Conservation (phyloP, 1,140 invertebrate species). For the Copidosoma floridanum region DNA sequence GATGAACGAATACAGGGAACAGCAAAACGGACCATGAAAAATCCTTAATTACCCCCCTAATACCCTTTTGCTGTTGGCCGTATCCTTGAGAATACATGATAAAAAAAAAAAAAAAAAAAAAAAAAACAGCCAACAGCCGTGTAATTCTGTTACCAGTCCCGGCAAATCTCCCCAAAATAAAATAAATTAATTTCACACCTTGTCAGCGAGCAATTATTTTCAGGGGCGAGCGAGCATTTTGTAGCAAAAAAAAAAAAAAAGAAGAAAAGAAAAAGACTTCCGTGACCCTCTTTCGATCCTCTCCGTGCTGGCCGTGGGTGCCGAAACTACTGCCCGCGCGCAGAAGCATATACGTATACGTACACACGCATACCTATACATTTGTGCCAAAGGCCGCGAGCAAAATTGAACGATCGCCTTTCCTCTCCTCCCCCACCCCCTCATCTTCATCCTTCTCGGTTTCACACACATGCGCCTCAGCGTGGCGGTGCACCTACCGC, state of each 20-base stretch:
- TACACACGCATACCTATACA: too few relatives aligned
- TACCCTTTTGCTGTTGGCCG: too few relatives aligned
- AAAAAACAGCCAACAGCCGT: constrained; percentile 55
- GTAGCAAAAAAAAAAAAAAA: too few relatives aligned
- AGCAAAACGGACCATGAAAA: constrained; percentile 23
- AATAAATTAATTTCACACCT: constrained; percentile 60
- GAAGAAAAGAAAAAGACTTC: too few relatives aligned
- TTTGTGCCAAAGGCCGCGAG: constrained; percentile 9
- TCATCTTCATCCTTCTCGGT: background rate
- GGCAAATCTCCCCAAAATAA: constrained; percentile 56
- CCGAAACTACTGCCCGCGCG: constrained; percentile 4
- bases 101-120: too few relatives aligned
- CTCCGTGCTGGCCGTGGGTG: background rate
- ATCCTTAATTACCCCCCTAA: constrained; percentile 26
- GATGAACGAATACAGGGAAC: constrained; percentile 7
- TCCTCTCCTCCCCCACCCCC: background rate
- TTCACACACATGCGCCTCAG: background rate
- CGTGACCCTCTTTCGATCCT: too few relatives aligned
- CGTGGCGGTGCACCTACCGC: constrained; percentile 37
- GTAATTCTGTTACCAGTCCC: constrained; percentile 57
- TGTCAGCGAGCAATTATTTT: constrained; percentile 58
- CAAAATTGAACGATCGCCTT: constrained; percentile 37
- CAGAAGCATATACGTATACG: constrained; percentile 3
- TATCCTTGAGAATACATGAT: too few relatives aligned
- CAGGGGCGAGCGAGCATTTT: constrained; percentile 24